phyloP scores from a whole-genome alignment of 2,113 vertebrate species.

The Paralichthys olivaceus region DNA sequence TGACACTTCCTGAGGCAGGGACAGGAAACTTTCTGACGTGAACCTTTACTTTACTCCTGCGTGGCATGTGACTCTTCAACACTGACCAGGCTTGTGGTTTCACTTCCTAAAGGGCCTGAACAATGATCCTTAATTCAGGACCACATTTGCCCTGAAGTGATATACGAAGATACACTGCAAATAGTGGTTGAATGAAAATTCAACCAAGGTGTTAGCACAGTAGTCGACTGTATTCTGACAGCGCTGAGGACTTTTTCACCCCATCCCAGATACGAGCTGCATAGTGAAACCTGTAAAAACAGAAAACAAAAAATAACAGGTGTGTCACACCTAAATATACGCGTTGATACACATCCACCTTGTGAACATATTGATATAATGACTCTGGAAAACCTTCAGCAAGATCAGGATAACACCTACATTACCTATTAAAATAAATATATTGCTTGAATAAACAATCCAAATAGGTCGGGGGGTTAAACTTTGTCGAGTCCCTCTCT shows the following conservation, averaged over 20 bases:
- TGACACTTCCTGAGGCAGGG: not conserved
- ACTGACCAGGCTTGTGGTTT: not conserved
- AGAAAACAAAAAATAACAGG: not conserved
- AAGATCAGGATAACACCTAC: no score
- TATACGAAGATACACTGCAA: not conserved
- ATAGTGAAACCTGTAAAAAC: conserved; percentile 89
- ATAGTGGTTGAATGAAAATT: no score
- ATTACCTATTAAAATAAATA: no score
- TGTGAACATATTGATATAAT: no score
- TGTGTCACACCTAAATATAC: no score
- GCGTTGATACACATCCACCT: no score
- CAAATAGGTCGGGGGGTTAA: no score
- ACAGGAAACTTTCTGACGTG: not conserved
- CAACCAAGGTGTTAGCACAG: conserved; percentile 76
- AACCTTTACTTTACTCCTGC: no score
- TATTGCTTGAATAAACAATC: no score
- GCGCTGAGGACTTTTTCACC: conserved; percentile 91
- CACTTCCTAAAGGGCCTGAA: not conserved
- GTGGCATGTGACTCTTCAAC: not conserved
- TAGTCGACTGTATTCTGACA: conserved; percentile 91
- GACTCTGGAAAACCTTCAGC: no score
- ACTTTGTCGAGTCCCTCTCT: no score
- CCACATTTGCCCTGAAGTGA: no score
- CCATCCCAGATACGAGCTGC: conserved; percentile 93
- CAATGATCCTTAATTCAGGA: not conserved